These are phyloP conservation scores for Eonycteris spelaea DNA, from an alignment of 2,113 vertebrate species.

Conservation along the genomic window DNA sequence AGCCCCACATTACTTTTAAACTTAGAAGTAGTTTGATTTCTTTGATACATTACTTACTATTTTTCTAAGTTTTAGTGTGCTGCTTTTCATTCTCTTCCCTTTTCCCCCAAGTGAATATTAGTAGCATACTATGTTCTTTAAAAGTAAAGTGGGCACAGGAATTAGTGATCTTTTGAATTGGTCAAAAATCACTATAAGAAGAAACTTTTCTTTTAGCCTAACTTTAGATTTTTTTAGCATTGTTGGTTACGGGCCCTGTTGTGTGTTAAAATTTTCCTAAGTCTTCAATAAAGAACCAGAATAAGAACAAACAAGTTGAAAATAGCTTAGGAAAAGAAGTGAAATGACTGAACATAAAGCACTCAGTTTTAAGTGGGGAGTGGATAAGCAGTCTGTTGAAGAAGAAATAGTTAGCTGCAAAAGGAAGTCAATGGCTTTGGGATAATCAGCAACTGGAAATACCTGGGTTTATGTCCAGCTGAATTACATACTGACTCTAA, in stretches of 20 bases:
- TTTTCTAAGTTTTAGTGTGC: background rate
- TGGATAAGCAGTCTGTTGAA: background rate
- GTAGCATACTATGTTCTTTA: background rate
- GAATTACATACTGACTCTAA: constrained; percentile 14
- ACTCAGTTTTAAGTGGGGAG: background rate
- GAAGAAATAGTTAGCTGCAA: background rate
- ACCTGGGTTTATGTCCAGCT: constrained; percentile 13
- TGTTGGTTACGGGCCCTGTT: background rate
- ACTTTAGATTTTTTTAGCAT: background rate
- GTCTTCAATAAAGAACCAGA: background rate
- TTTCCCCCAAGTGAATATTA: background rate
- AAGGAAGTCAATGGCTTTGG: background rate
- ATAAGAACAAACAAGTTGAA: constrained; percentile 12
- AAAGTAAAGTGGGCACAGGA: background rate
- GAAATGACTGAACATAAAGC: background rate
- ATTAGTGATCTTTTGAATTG: background rate
- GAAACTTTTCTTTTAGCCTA: background rate
- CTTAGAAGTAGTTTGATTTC: constrained; percentile 30
- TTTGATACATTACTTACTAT: background rate
- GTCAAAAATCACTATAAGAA: background rate
- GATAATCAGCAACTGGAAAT: constrained; percentile 23
- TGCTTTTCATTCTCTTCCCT: background rate
- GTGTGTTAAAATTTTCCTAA: constrained; percentile 21
- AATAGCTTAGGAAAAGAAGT: constrained; percentile 1
- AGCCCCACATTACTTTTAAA: background rate